A percentile compares a stretch with the other conserved stretches of the same genome.
These are phyloP conservation scores for Micoletzkya japonica DNA, from an alignment of 2,888 invertebrate species.

Conservation along the genomic window DNA sequence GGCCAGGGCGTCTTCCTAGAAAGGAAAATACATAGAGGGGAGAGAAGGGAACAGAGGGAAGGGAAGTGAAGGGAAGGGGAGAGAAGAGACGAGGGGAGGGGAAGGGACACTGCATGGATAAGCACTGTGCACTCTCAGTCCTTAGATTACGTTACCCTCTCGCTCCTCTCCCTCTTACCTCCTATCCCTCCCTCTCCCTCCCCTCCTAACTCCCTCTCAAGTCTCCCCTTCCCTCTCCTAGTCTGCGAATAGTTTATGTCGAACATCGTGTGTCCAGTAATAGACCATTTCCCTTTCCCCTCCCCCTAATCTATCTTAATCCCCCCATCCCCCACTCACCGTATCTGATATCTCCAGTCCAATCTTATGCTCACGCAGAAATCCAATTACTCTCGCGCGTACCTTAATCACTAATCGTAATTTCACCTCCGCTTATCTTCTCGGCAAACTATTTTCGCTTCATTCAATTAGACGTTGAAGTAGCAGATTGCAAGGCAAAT, in stretches of 20 bases:
- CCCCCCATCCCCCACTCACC: constrained; percentile 46
- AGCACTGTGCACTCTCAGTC: too few relatives aligned
- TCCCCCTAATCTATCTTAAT: too few relatives aligned
- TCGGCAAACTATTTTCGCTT: background rate
- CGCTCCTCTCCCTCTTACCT: background rate
- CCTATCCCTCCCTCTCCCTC: background rate
- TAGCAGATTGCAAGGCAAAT: too few relatives aligned
- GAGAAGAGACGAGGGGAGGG: too few relatives aligned
- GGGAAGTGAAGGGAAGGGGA: too few relatives aligned
- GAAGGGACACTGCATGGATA: too few relatives aligned
- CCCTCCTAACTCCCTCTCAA: background rate
- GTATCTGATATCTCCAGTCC: constrained; percentile 81
- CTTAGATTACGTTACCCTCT: background rate
- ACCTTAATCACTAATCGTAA: background rate
- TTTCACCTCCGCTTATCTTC: background rate
- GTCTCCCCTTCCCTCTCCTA: background rate
- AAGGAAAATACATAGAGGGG: constrained; percentile 9
- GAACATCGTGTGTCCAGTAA: too few relatives aligned
- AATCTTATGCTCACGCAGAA: constrained; percentile 70
- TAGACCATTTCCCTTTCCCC: too few relatives aligned
- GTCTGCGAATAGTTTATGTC: too few relatives aligned
- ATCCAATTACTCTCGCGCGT: background rate
- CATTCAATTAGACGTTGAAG: too few relatives aligned
- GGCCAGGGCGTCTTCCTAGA: constrained; percentile 78
- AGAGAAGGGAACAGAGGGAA: background rate